Evolutionary conservation across 2,888 invertebrate genomes (phyloP).

Genomic region (Phalera bucephala): DNA sequence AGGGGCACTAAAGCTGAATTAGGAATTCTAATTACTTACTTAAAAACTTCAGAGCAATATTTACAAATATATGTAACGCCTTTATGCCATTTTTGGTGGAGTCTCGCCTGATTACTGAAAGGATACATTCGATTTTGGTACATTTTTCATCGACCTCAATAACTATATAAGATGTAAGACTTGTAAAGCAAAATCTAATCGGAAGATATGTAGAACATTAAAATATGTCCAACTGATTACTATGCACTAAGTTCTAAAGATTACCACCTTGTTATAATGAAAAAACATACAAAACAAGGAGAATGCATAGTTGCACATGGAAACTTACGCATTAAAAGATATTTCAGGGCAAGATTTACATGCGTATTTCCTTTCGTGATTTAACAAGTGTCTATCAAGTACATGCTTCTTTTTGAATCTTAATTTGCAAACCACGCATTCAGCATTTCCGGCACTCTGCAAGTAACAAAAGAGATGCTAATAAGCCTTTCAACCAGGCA

Average conservation of each 20-base stretch:
- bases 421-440: constrained; percentile 66
- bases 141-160: no score
- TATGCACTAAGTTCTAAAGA: no score
- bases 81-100: constrained; percentile 72
- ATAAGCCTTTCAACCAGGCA: no score
- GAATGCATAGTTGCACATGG: no score
- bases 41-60: constrained; percentile 67
- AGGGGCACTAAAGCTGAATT: no score
- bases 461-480: constrained; percentile 2
- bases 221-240: no score
- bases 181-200: no score
- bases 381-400: constrained; percentile 62
- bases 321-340: constrained; percentile 66
- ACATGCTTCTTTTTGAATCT: constrained; percentile 62
- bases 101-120: constrained; percentile 70
- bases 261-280: no score
- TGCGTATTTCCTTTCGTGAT: constrained; percentile 70
- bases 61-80: constrained; percentile 74
- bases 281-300: no score
- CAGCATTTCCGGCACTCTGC: constrained; percentile 61
- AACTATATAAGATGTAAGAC: no score
- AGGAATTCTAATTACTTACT: constrained; percentile 66
- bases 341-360: constrained; percentile 67
- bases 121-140: no score
- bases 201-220: no score